Percentiles rank a stretch among this genome's conserved stretches.
These are phyloP conservation scores for Chelon labrosus DNA, from an alignment of 2,797 vertebrate genomes.

Conservation along the genomic window DNA sequence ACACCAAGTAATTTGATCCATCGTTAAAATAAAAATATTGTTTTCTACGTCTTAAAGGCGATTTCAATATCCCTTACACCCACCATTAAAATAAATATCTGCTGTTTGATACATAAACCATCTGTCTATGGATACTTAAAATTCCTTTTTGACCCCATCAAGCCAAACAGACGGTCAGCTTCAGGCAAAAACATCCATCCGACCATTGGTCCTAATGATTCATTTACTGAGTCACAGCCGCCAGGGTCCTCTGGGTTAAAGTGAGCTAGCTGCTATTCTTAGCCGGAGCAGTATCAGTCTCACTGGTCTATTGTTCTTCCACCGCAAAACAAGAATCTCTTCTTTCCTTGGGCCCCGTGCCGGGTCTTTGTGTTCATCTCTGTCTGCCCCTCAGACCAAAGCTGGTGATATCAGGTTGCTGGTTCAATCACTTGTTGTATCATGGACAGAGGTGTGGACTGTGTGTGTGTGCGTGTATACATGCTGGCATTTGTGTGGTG, in stretches of 20 bases:
- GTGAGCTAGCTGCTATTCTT: conserved; percentile 63
- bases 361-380: conserved; percentile 48
- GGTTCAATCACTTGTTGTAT: conserved; percentile 34
- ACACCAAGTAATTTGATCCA: background rate
- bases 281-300: conserved; percentile 57
- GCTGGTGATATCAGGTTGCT: conserved; percentile 48
- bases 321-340: conserved; percentile 53
- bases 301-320: conserved; percentile 40
- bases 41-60: no score
- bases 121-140: background rate
- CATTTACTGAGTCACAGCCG: conserved; percentile 43
- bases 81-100: background rate
- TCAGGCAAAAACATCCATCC: background rate
- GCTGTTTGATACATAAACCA: background rate
- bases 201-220: conserved; percentile 28
- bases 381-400: conserved; percentile 30
- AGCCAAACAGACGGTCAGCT: conserved; percentile 1
- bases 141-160: background rate
- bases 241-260: conserved; percentile 39
- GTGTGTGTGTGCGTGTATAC: conserved; percentile 25
- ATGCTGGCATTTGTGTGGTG: background rate
- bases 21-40: background rate
- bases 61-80: background rate
- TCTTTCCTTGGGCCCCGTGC: conserved; percentile 58
- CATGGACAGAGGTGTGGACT: conserved; percentile 9